Percentiles rank a stretch among this genome's conserved stretches.
Conservation (phyloP, 2,888 invertebrate genomes). For the Microdon myrmicae region DNA sequence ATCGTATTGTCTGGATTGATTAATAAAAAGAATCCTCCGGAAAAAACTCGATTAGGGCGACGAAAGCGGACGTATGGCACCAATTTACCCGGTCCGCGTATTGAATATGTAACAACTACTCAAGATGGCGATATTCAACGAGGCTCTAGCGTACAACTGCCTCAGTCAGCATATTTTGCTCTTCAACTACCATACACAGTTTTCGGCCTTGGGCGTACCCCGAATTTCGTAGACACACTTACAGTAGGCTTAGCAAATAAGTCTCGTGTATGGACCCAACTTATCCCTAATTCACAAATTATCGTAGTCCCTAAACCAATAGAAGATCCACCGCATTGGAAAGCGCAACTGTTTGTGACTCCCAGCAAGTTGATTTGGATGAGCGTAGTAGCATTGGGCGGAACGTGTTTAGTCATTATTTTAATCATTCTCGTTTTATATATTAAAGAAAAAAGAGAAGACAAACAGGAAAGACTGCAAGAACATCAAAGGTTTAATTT, state of each 20-base stretch:
- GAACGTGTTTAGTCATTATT: conserved; percentile 85
- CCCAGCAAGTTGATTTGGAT: conserved; percentile 93
- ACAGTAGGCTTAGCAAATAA: conserved; percentile 81
- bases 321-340: conserved; percentile 82
- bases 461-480: conserved; percentile 80
- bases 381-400: conserved; percentile 88
- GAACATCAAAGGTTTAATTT: conserved; percentile 87
- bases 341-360: conserved; percentile 91
- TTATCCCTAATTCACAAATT: conserved; percentile 98
- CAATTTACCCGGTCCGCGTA: conserved; percentile 90
- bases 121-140: conserved; percentile 84
- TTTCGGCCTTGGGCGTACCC: conserved; percentile 97
- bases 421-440: conserved; percentile 87
- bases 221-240: conserved; percentile 94
- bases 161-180: conserved; percentile 91
- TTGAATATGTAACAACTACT: conserved; percentile 88
- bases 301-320: conserved; percentile 91
- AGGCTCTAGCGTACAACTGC: conserved; percentile 86
- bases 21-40: conserved; percentile 76
- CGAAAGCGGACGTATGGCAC: conserved; percentile 86
- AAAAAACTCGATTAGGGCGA: conserved; percentile 78
- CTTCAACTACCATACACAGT: conserved; percentile 95
- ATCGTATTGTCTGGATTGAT: conserved; percentile 88
- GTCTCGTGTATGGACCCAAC: conserved; percentile 84
- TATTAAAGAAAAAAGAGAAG: conserved; percentile 88